A percentile compares a stretch with the other conserved stretches of the same genome.
Conservation (phyloP, 2,113 vertebrate species). For the Etia nguti region DNA sequence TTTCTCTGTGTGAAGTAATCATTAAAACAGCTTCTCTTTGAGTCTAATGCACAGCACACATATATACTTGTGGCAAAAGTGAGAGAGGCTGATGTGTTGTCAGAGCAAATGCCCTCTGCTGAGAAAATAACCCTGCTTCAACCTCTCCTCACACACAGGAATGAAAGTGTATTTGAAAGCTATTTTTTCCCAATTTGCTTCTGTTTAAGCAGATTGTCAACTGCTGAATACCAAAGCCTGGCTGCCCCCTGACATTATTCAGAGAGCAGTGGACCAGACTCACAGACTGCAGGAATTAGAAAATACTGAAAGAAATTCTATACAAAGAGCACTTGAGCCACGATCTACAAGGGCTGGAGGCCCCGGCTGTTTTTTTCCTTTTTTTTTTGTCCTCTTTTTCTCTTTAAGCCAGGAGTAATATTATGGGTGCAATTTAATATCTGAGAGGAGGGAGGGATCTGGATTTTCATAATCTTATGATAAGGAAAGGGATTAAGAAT, state of each 20-base stretch:
- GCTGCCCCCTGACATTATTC: slow-evolving; percentile 58
- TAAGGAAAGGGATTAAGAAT: slow-evolving; percentile 78
- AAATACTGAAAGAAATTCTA: slow-evolving; percentile 62
- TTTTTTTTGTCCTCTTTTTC: slow-evolving; percentile 36
- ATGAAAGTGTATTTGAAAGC: slow-evolving; percentile 61
- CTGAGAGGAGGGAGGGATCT: slow-evolving; percentile 74
- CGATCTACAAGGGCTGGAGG: slow-evolving; percentile 31
- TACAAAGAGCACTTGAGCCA: slow-evolving; percentile 67
- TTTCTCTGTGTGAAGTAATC: not conserved
- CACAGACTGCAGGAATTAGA: slow-evolving; percentile 53
- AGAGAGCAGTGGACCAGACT: slow-evolving; percentile 21
- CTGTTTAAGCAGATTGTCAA: slow-evolving; percentile 67
- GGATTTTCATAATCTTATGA: slow-evolving; percentile 80
- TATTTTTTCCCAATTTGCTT: slow-evolving; percentile 65
- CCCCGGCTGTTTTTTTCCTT: slow-evolving; percentile 7
- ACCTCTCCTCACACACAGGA: slow-evolving; percentile 32
- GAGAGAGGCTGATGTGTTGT: slow-evolving; percentile 19
- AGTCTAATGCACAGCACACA: not conserved
- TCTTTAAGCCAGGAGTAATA: slow-evolving; percentile 71
- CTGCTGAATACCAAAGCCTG: slow-evolving; percentile 61
- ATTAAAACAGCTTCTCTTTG: not conserved
- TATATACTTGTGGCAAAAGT: not conserved
- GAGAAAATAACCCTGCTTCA: slow-evolving; percentile 50
- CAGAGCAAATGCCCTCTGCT: slow-evolving; percentile 29
- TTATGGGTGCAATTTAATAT: slow-evolving; percentile 79